Evolutionary conservation across 2,797 vertebrate species (phyloP).

Genomic region (Pogonophryne albipinna): DNA sequence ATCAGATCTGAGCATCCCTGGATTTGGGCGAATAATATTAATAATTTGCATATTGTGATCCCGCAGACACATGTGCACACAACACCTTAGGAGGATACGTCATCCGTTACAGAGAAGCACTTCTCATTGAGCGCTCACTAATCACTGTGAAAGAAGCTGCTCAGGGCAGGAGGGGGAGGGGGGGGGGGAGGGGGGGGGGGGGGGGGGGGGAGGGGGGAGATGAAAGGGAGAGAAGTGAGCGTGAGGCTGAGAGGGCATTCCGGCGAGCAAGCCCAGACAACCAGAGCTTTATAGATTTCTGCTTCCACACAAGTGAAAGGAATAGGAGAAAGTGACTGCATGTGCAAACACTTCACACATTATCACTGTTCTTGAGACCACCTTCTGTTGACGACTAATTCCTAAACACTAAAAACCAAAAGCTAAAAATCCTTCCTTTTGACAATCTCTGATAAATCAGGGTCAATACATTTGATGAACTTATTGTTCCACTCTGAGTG

Average conservation of each 20-base stretch:
- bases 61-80: conserved; percentile 39
- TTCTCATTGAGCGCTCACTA: conserved; percentile 73
- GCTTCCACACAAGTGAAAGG: conserved; percentile 56
- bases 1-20: too few relatives aligned
- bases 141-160: conserved; percentile 74
- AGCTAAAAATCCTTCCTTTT: conserved; percentile 35
- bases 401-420: conserved; percentile 53
- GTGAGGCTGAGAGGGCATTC: conserved; percentile 78
- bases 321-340: conserved; percentile 65
- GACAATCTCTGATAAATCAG: conserved; percentile 9
- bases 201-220: conserved; percentile 44
- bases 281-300: conserved; percentile 68
- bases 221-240: conserved; percentile 75
- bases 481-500: not conserved
- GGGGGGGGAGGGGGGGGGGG: conserved; percentile 37
- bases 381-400: conserved; percentile 60
- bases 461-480: conserved; percentile 20
- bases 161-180: conserved; percentile 47
- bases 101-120: conserved; percentile 62
- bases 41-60: not conserved
- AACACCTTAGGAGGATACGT: conserved; percentile 60
- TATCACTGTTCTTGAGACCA: conserved; percentile 46
- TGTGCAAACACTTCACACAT: conserved; percentile 69
- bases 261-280: conserved; percentile 81
- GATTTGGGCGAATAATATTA: too few relatives aligned